These are phyloP conservation scores for Apotomis turbidana DNA, from an alignment of 2,888 invertebrate species.

Conservation along the genomic window DNA sequence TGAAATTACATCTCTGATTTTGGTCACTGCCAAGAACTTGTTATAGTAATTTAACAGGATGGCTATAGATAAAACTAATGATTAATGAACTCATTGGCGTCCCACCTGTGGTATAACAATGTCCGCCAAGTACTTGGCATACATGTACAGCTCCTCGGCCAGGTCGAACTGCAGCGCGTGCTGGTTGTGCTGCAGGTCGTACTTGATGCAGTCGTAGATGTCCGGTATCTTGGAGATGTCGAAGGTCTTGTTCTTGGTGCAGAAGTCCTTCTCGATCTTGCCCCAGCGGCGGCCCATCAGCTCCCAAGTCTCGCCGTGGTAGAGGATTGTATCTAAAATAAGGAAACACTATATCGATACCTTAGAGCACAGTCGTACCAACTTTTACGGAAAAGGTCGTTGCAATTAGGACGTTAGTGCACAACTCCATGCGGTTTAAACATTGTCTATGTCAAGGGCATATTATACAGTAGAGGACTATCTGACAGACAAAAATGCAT, in stretches of 20 bases:
- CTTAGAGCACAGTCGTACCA: no score
- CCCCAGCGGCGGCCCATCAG: slow-evolving; percentile 98
- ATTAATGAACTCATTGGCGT: no score
- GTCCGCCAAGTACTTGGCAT: slow-evolving; percentile 98
- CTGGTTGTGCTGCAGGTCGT: slow-evolving; percentile 99
- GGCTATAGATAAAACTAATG: no score
- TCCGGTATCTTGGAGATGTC: slow-evolving; percentile 99
- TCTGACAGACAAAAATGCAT: no score
- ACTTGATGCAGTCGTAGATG: slow-evolving; percentile 99
- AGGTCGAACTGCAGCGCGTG: slow-evolving; percentile 96
- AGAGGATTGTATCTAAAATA: slow-evolving; percentile 91
- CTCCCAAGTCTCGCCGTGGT: slow-evolving; percentile 99
- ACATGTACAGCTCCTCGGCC: slow-evolving; percentile 96
- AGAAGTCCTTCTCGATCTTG: slow-evolving; percentile 99
- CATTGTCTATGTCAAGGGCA: no score
- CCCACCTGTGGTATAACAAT: slow-evolving; percentile 98
- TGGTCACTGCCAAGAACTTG: no score
- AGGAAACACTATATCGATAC: not conserved
- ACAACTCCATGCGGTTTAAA: no score
- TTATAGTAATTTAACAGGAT: no score
- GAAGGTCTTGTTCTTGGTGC: slow-evolving; percentile 94
- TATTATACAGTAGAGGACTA: no score
- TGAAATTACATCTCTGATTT: no score
- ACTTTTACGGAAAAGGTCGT: no score
- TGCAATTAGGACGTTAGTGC: no score